Percentiles rank a stretch among this genome's conserved stretches.
Conservation (phyloP, 2,888 invertebrate genomes). For the Yponomeuta sedellus region DNA sequence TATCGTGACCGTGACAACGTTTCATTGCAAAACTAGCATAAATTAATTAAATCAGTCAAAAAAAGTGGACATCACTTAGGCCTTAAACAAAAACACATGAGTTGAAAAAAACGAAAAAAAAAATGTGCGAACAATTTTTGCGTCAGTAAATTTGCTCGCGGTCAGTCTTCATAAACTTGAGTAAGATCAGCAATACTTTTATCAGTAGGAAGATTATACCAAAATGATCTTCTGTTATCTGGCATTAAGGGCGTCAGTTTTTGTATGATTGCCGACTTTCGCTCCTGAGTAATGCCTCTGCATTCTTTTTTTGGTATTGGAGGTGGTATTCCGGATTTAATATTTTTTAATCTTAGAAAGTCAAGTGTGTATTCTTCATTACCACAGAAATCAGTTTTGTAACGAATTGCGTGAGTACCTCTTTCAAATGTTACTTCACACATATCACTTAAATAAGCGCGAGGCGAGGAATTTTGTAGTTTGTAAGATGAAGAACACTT, state of each 20-base stretch:
- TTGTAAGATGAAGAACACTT: constrained; percentile 24
- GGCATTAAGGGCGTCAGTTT: constrained; percentile 16
- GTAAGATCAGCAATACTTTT: too few species aligned
- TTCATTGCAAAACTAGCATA: too few species aligned
- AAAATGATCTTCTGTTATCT: constrained; percentile 11
- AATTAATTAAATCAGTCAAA: too few species aligned
- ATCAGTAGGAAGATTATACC: too few species aligned
- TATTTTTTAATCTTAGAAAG: constrained; percentile 10
- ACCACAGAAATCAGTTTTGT: constrained; percentile 3
- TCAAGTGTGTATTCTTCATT: constrained; percentile 14
- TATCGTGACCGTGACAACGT: too few species aligned
- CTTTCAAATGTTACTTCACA: constrained; percentile 14
- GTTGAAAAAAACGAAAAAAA: too few species aligned
- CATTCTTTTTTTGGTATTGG: constrained; percentile 7
- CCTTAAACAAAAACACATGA: too few species aligned
- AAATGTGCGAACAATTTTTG: too few species aligned
- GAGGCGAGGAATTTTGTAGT: constrained; percentile 21
- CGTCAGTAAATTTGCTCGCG: too few species aligned
- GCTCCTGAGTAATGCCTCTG: constrained; percentile 16
- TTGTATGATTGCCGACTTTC: constrained; percentile 17
- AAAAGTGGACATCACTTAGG: too few species aligned
- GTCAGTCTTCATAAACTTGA: too few species aligned
- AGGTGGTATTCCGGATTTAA: constrained; percentile 8
- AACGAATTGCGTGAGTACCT: background rate
- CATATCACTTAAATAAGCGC: constrained; percentile 21